Evolutionary conservation across 2,888 invertebrate species (phyloP).

Genomic region (Timandra comae): DNA sequence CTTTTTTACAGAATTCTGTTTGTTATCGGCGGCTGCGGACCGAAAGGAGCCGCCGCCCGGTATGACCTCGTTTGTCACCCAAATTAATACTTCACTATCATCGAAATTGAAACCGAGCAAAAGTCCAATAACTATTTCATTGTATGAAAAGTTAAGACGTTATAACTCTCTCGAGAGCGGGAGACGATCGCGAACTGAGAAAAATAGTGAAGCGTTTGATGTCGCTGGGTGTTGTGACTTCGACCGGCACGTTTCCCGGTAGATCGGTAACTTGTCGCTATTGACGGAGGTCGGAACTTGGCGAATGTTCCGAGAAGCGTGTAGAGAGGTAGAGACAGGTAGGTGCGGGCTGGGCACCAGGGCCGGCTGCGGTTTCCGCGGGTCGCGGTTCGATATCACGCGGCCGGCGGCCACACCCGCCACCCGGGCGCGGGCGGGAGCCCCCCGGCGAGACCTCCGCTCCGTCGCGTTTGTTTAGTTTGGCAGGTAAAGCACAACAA

Average conservation of each 20-base stretch:
- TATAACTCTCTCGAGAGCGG: constrained; percentile 9
- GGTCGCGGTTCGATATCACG: constrained; percentile 43
- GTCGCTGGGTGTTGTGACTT: constrained; percentile 36
- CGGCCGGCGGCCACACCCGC: constrained; percentile 19
- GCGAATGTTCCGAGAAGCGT: constrained; percentile 24
- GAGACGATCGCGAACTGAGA: constrained; percentile 2
- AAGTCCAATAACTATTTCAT: constrained; percentile 6
- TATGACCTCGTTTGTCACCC: constrained; percentile 36
- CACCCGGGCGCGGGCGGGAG: constrained; percentile 43
- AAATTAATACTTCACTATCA: constrained; percentile 43
- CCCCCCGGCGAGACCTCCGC: constrained; percentile 24
- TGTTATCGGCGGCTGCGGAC: constrained; percentile 44
- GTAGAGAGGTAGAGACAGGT: constrained; percentile 22
- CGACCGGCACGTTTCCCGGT: constrained; percentile 26
- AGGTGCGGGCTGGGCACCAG: constrained; percentile 24
- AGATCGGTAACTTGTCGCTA: constrained; percentile 33
- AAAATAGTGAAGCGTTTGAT: constrained; percentile 7
- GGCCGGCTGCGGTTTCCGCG: constrained; percentile 48
- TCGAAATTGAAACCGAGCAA: constrained; percentile 13
- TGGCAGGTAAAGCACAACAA: constrained; percentile 60
- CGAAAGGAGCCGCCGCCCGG: constrained; percentile 16
- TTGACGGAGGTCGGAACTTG: constrained; percentile 44
- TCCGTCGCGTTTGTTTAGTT: constrained; percentile 49
- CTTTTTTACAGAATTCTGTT: constrained; percentile 63
- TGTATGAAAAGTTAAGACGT: constrained; percentile 18